These are phyloP conservation scores for Oreohelix idahoensis DNA, from an alignment of 1,140 invertebrate species.

Conservation along the genomic window DNA sequence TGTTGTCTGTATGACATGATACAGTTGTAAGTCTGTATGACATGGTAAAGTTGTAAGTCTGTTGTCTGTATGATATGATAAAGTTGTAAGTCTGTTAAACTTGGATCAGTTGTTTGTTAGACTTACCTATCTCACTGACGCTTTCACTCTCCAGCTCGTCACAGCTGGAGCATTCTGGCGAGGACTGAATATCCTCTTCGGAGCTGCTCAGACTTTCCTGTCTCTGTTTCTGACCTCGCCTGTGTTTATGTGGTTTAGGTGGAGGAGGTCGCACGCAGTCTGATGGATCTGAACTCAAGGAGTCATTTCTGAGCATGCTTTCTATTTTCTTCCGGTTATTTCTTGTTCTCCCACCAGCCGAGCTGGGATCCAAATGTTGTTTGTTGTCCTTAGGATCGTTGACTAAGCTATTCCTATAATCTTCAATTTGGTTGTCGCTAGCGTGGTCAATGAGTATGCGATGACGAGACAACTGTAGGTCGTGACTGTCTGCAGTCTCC, in stretches of 20 bases:
- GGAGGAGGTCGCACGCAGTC: slow-evolving; percentile 74
- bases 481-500: slow-evolving; percentile 18
- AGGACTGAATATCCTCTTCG: slow-evolving; percentile 92
- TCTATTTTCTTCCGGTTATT: slow-evolving; percentile 71
- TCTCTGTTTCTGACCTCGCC: slow-evolving; percentile 71
- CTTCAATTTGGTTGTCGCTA: slow-evolving; percentile 61
- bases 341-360: slow-evolving; percentile 54
- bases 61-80: too few relatives aligned
- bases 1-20: too few relatives aligned
- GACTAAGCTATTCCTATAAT: slow-evolving; percentile 42
- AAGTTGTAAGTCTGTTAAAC: too few relatives aligned
- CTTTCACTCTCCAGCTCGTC: slow-evolving; percentile 79
- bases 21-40: too few relatives aligned
- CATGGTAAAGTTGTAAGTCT: too few relatives aligned
- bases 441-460: slow-evolving; percentile 63
- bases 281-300: slow-evolving; percentile 80
- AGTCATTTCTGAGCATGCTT: slow-evolving; percentile 75
- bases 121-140: slow-evolving; percentile 76
- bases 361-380: slow-evolving; percentile 74
- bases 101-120: too few relatives aligned
- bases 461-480: slow-evolving; percentile 50
- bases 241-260: slow-evolving; percentile 73
- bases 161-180: slow-evolving; percentile 86
- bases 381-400: slow-evolving; percentile 52
- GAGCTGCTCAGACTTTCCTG: slow-evolving; percentile 88